Base-by-base conservation (phyloP, 2,797 vertebrate genomes). In the Morelia viridis region DNA sequence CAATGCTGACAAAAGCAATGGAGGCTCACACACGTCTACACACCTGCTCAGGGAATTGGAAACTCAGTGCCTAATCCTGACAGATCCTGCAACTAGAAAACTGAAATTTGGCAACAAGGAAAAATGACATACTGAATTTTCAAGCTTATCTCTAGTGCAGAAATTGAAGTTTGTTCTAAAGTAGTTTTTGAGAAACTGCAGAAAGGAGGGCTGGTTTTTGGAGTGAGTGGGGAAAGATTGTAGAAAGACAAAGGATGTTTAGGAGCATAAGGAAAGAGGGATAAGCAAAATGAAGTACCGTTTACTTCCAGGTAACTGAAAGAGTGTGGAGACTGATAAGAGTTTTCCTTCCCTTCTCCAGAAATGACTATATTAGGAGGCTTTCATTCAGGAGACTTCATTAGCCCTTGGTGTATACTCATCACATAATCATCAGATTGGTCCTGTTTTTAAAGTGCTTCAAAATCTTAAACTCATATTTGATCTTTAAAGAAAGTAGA, bases 1-100 rank as follows among this genome's bases (percentile, higher is more conserved):
- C 5, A 0, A n/a, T 0, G 22, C 68, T 0, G 56, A 61, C 62
- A 1, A 31, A 6, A 87, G 71, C 76, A 58, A 86, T 5, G 8
- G 50, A n/a, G 60, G 15, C 41, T 64, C 31, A 50, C 12, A 12
- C 61, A 68, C 2, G 9, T 58, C 35, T 92, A 68, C 13, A 58
- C 9, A 26, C 46, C 46, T 31, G n/a, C 50, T 53, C 8, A 57
- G 80, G 91, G 31, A 62, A 57, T 46, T 83, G 6, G 53, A 28
- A 85, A 58, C 35, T 46, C 50, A 50, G 13, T 56, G 35, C 41
- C 41, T 50, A 35, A 76, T 24, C 87, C 57, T 85, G 41, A 10
- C 17, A 80, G 8, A 57, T 41, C 60, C n/a, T 61, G 24, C 22
- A 85, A 19, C 41, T 11, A 85, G 46, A 85, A 50, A 57, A 57